These are phyloP conservation scores for Dreissena rostriformis DNA, from an alignment of 1,140 invertebrate species.

Conservation along the genomic window DNA sequence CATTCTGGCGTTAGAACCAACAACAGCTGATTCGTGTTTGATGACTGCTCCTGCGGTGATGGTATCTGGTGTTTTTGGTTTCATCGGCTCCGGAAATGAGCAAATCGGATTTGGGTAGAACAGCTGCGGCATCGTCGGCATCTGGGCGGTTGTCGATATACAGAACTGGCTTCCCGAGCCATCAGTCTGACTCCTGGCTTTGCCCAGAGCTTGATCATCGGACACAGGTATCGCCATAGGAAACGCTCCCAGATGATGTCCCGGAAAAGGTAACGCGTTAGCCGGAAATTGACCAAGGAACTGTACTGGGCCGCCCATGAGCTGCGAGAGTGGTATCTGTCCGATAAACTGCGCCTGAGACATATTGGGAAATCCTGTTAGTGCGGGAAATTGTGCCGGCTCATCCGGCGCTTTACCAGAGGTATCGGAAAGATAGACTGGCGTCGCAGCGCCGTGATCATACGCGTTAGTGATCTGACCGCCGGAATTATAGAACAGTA, in stretches of 20 bases:
- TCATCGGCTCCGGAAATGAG: neutral
- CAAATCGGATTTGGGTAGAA: conserved; percentile 30
- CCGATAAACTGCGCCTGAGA: conserved; percentile 44
- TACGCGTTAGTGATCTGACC: conserved; percentile 27
- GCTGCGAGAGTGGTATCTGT: conserved; percentile 38
- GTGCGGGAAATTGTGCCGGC: neutral
- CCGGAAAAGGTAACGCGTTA: conserved; percentile 36
- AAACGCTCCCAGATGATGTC: conserved; percentile 18
- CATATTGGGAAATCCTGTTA: conserved; percentile 26
- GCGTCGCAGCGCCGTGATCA: neutral
- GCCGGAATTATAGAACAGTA: conserved; percentile 28
- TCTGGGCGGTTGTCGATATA: conserved; percentile 16
- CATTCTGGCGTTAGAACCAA: neutral
- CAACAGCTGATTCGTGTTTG: neutral
- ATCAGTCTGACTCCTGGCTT: neutral
- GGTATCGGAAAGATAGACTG: neutral
- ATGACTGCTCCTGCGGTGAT: neutral
- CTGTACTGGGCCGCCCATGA: conserved; percentile 34
- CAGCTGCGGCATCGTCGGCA: conserved; percentile 38
- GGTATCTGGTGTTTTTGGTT: neutral
- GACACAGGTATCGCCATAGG: conserved; percentile 4
- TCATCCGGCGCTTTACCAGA: neutral
- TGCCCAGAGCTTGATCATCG: neutral
- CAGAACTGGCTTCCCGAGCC: too few species aligned
- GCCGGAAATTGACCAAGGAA: conserved; percentile 52